Evolutionary conservation across 2,113 vertebrate genomes (phyloP).

Genomic region (Eptesicus fuscus): DNA sequence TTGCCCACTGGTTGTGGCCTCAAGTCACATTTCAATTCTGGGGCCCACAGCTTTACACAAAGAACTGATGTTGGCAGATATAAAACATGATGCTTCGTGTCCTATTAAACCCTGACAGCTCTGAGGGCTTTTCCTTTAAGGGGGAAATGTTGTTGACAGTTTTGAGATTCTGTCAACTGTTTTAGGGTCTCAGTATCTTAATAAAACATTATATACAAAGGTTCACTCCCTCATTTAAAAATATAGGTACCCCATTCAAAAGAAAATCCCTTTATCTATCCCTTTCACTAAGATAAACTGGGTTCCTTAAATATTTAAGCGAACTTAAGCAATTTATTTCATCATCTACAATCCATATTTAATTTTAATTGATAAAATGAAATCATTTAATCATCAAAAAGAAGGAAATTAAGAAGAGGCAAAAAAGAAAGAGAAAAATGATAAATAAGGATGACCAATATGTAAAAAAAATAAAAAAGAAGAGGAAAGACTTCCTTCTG

Average conservation of each 20-base stretch:
- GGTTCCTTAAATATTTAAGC: neutral
- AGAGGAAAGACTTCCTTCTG: neutral
- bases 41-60: neutral
- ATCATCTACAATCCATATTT: neutral
- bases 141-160: neutral
- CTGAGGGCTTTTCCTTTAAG: neutral
- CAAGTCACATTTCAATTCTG: conserved; percentile 13
- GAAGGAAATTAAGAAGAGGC: neutral
- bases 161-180: neutral
- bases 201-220: neutral
- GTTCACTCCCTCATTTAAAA: neutral
- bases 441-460: neutral
- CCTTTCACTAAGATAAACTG: neutral
- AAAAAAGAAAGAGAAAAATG: neutral
- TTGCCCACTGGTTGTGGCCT: neutral
- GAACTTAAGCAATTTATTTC: neutral
- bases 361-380: neutral
- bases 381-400: conserved; percentile 17
- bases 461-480: neutral
- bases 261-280: neutral
- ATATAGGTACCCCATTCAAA: neutral
- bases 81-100: neutral
- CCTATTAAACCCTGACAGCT: neutral
- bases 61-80: neutral
- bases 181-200: neutral